Evolutionary conservation across 2,888 invertebrate species (phyloP).

Genomic region (Fabriciana adippe): DNA sequence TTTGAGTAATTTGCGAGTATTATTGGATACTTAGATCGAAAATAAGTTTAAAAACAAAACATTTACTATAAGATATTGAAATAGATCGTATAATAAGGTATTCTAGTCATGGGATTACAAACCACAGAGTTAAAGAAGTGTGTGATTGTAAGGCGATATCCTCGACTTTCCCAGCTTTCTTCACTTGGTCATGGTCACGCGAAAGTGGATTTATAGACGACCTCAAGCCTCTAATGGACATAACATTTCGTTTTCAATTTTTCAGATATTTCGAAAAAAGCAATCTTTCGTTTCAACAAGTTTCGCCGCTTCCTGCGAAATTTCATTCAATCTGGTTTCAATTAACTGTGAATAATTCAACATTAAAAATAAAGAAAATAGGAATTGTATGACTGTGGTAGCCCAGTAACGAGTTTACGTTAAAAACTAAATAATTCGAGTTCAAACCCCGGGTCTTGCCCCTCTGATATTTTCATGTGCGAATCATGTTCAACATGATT

Average conservation of each 20-base stretch:
- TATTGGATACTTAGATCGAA: constrained; percentile 1
- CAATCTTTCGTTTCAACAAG: constrained; percentile 15
- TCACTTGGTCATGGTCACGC: constrained; percentile 39
- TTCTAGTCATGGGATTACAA: not conserved
- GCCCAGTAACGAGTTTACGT: too few relatives aligned
- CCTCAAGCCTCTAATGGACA: constrained; percentile 20
- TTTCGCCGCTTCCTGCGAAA: constrained; percentile 2
- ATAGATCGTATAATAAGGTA: constrained; percentile 11
- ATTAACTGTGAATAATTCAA: not conserved
- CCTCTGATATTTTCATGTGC: too few relatives aligned
- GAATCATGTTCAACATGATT: too few relatives aligned
- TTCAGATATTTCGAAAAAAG: constrained; percentile 25
- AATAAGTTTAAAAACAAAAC: too few relatives aligned
- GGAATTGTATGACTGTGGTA: too few relatives aligned
- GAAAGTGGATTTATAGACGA: constrained; percentile 35
- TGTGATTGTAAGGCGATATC: constrained; percentile 33
- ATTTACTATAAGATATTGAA: too few relatives aligned
- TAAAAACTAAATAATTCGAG: too few relatives aligned
- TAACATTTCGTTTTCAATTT: constrained; percentile 18
- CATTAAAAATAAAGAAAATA: too few relatives aligned
- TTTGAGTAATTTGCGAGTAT: constrained; percentile 5
- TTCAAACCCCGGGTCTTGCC: too few relatives aligned
- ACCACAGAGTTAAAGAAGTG: constrained; percentile 25
- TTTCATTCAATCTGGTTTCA: not conserved
- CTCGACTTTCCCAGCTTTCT: constrained; percentile 37